Conservation (phyloP, 2,113 vertebrate genomes). For the Prunella fulvescens region DNA sequence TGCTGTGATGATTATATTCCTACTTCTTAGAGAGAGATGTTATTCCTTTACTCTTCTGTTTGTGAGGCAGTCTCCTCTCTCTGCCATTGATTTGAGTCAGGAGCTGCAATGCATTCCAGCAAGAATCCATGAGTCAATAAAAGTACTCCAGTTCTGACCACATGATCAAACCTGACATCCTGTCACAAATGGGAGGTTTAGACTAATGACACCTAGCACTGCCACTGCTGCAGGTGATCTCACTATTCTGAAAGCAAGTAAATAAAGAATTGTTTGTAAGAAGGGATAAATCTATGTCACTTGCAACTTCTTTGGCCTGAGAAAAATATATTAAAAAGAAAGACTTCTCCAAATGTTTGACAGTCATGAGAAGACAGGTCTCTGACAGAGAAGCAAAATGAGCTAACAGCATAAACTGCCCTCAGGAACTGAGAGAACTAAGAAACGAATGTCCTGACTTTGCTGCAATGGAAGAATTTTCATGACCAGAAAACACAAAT, state of each 20-base stretch:
- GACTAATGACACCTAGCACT: not conserved
- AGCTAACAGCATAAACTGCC: constrained; percentile 59
- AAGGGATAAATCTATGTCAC: not conserved
- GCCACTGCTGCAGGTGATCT: not conserved
- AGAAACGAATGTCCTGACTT: constrained; percentile 65
- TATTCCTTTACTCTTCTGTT: not conserved
- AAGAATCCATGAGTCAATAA: not conserved
- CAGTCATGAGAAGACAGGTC: constrained; percentile 20
- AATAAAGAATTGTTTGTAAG: constrained; percentile 10
- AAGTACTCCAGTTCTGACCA: not conserved
- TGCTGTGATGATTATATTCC: not conserved
- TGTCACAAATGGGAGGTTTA: not conserved
- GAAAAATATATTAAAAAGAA: not conserved
- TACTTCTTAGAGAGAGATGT: not conserved
- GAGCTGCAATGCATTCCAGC: not conserved
- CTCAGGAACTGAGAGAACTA: not conserved
- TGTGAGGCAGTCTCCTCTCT: not conserved
- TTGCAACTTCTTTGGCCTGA: constrained; percentile 44
- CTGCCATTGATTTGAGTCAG: not conserved
- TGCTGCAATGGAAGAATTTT: constrained; percentile 42
- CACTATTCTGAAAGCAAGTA: not conserved
- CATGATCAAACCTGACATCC: not conserved
- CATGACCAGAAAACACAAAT: constrained; percentile 57
- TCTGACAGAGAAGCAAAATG: constrained; percentile 61
- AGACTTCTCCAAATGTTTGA: constrained; percentile 8